phyloP scores from a whole-genome alignment of 1,140 invertebrate species.

The Venturia canescens region DNA sequence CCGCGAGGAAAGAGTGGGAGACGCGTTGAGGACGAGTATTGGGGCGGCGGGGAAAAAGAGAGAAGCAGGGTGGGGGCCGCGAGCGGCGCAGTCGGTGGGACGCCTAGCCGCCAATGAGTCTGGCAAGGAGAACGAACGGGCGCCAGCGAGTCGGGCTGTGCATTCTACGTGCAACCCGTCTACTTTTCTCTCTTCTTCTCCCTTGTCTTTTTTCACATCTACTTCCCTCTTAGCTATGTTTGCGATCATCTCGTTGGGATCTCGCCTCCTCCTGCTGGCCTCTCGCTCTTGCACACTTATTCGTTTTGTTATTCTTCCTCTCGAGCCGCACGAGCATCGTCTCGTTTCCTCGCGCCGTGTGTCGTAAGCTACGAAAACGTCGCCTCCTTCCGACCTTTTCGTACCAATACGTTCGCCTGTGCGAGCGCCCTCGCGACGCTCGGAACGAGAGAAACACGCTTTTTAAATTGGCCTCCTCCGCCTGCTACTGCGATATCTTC shows the following conservation, averaged over 20 bases:
- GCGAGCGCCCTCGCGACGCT: too few species aligned
- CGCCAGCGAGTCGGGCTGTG: conserved; percentile 62
- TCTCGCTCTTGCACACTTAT: conserved; percentile 13
- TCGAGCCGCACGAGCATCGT: not conserved
- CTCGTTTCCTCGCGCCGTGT: conserved; percentile 5
- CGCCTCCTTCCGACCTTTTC: not conserved
- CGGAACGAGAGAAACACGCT: too few species aligned
- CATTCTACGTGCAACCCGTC: conserved; percentile 47
- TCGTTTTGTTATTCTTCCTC: conserved; percentile 42
- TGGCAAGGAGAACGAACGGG: conserved; percentile 68
- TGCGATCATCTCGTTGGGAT: conserved; percentile 1
- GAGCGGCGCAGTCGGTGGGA: conserved; percentile 61
- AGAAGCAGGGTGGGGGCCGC: conserved; percentile 41
- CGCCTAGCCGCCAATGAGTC: conserved; percentile 70
- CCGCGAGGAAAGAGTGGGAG: conserved; percentile 27
- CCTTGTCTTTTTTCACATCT: not conserved
- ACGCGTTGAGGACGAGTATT: conserved; percentile 21
- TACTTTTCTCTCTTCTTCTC: conserved; percentile 31
- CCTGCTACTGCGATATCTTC: not conserved
- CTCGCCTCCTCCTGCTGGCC: conserved; percentile 32
- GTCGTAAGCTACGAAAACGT: not conserved
- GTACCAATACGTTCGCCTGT: too few species aligned
- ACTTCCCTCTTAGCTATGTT: conserved; percentile 37
- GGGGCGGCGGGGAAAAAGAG: conserved; percentile 16
- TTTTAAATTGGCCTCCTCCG: too few species aligned